Base-by-base conservation (phyloP, 2,888 invertebrate species). In the Meloe dianella region DNA sequence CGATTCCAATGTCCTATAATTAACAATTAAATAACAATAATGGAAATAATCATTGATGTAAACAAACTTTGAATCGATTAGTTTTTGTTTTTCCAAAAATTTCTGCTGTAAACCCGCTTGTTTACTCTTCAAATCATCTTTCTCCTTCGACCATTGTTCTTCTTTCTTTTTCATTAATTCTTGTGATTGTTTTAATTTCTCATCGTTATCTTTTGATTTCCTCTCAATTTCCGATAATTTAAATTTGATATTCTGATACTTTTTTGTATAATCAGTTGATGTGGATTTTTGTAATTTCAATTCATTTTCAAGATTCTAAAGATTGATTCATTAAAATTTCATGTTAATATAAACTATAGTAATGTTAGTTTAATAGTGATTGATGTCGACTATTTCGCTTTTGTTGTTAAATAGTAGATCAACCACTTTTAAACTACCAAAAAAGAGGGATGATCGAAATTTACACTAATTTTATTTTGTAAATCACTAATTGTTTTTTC, bases 161-260 rank as follows among this genome's bases (percentile, higher is more conserved):
- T 83, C 83, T 63, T 79, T 79, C 27, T 72, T 71, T 68, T 80
- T 80, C 29, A 81, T 60, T 56, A 79, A 79, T 10, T 81, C 80
- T 70, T 82, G 78, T 5, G 77, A 60, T 14, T 72, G 66, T 61
- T 82, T 82, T 64, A 57, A 79, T 70, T 81, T 81, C n/a, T 78
- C 79, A 69, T 85, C 84, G 12, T 79, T 70, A n/a, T 84, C 83
- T 29, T 82, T 81, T 24, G 82, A 83, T 41, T 83, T 83, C 35
- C 79, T 81, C 71, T 86, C 84, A 35, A 85, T 71, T 17, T 86
- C 84, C 51, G 84, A 80, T 1, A 85, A 77, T 75, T 85, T 84
- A 66, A 78, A 77, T 68, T 81, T 84, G 57, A 86, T 67, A 75
- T 64, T 63, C 84, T 84, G 20, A 85, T 69, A 77, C 61, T 77